Base-by-base conservation (phyloP, 2,888 invertebrate species). In the Erebia ligea region DNA sequence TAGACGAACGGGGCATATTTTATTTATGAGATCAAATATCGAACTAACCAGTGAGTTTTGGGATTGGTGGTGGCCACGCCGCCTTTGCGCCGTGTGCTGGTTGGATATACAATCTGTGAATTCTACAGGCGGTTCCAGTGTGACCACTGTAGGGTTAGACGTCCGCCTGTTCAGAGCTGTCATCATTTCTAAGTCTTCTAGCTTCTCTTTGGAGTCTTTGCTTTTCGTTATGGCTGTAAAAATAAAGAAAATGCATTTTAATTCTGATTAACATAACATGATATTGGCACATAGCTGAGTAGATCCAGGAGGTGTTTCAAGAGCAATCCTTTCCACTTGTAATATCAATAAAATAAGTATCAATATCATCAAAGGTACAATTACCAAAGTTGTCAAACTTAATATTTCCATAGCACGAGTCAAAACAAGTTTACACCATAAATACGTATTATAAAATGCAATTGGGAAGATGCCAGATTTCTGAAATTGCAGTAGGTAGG, bases 51-150 rank as follows among this genome's bases (percentile, higher is more conserved):
- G 78, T 21, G 91, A 91, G 71, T 88, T 83, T 58, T 86, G 86
- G 2, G 91, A 91, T 54, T 89, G 84, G 62, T 90, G 87, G 67
- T 89, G 90, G 0, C 86, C 86, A 10, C 91, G 81, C 72, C 93
- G 82, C 64, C 95, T 84, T 75, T 94, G 94, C 11, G 94, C 92
- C 1, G 90, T 88, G 80, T 95, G 95, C 81, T 95, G 95, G 69
- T 93, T 94, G 73, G 91, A 94, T 75, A 95, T 92, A 78, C 95
- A 94, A 83, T 96, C 96, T 1, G 91, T 91, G 80, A 95, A 95
- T 77, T 94, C 95, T 1, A 89, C 91, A 11, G 89, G 87, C 74
- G 85, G 88, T 68, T 94, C 93, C 79, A 94, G 80, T 1, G 92
- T 92, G 66, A 94, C 91, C 68, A 93, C 86, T 1, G 91, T 91